Percentiles rank a stretch among this genome's conserved stretches.
phyloP scores from a whole-genome alignment of 2,113 vertebrate genomes.

The Ciconia maguari region DNA sequence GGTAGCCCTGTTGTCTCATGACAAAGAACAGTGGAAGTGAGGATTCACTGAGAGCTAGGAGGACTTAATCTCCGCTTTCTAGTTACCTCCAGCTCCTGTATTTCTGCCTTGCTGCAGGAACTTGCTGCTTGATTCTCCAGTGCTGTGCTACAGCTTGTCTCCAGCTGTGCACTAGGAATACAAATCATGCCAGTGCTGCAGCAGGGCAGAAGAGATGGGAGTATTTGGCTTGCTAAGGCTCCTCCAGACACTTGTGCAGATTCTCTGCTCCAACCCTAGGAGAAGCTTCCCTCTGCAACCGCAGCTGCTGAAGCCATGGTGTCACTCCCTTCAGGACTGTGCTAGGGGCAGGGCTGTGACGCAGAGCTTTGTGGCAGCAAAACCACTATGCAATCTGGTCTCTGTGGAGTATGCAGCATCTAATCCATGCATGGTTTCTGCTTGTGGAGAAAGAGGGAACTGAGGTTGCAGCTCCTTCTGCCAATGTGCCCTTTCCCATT shows the following conservation, averaged over 20 bases:
- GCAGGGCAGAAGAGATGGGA: background rate
- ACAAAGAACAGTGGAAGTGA: background rate
- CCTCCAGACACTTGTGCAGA: background rate
- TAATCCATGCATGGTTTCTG: background rate
- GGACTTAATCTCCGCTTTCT: background rate
- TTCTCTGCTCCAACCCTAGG: background rate
- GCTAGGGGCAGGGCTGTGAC: background rate
- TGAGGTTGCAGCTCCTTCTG: background rate
- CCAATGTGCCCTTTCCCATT: background rate
- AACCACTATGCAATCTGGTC: background rate
- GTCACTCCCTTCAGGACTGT: background rate
- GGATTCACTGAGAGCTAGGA: background rate
- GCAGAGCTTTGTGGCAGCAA: background rate
- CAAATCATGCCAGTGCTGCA: background rate
- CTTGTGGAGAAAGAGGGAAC: background rate
- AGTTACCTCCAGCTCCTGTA: background rate
- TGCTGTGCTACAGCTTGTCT: background rate
- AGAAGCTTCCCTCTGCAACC: background rate
- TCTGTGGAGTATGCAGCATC: background rate
- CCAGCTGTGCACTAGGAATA: conserved; percentile 44
- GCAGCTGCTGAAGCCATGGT: background rate
- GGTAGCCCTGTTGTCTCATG: background rate
- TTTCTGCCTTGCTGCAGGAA: background rate
- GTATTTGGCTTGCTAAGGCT: background rate
- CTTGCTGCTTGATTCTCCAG: background rate